Base-by-base conservation (phyloP, 2,797 vertebrate species). In the Percopsis omiscomaycus region DNA sequence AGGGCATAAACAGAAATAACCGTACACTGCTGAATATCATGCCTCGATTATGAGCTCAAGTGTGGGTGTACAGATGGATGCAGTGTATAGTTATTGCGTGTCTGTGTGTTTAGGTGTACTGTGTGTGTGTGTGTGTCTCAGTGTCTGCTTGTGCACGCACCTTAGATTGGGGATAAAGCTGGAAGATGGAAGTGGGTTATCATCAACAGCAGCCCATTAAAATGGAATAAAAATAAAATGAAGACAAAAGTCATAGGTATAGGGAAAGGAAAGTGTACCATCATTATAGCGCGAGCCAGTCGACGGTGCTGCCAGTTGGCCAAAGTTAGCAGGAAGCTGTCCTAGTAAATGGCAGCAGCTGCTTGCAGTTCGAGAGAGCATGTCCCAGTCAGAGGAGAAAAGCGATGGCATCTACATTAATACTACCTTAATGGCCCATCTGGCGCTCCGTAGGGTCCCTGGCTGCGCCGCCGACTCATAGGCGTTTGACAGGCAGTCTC, bases 341-440 rank as follows among this genome's bases (percentile, higher is more conserved):
- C 95, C 94, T 94, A 94, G 95, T 97, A 98, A 99, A 98, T 98
- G 96, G 96, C 96, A 98, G 96, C 97, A 99, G 96, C 96, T 99
- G 97, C 95, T 98, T 94, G 93, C 95, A 95, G 95, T 98, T 99
- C 96, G 96, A 96, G 96, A 96, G 96, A 97, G 95, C 96, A 96
- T 95, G 95, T 98, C 96, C 96, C 96, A 98, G 96, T 97, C 96
- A 98, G 95, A 95, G 94, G 94, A 96, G 96, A 96, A 95, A 96
- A 98, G 96, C 95, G 95, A 97, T 98, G 95, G 96, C 96, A 97
- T 99, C 96, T 96, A 98, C 96, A 98, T 98, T 98, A 98, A 98
- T 99, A 98, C 96, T 97, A 98, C 95, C 96, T 98, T 99, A 99
- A 99, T 98, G 95, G 96, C 96, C 97, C 97, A 99, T 99, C 97